A percentile compares a stretch with the other conserved stretches of the same genome.
phyloP scores from a whole-genome alignment of 2,797 vertebrate genomes.

The Danio jaintianensis region DNA sequence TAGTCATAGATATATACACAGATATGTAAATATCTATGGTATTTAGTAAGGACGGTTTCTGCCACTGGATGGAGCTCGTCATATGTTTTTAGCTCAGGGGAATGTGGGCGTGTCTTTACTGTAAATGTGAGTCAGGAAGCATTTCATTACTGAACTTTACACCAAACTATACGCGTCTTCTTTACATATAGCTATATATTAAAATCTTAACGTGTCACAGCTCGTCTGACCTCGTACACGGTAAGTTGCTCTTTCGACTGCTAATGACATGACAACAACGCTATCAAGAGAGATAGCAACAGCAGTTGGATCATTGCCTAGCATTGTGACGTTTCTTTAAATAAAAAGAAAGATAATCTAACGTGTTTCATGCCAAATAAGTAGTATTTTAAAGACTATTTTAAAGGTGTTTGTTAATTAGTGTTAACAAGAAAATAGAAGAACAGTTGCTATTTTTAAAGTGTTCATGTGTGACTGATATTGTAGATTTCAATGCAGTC shows the following conservation, averaged over 20 bases:
- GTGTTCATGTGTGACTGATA: background rate
- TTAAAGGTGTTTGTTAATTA: no score
- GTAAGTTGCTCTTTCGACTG: background rate
- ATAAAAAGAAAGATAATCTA: no score
- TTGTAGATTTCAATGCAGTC: background rate
- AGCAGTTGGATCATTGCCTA: background rate
- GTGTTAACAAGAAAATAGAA: background rate
- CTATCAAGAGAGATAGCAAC: background rate
- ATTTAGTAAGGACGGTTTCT: background rate
- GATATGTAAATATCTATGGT: no score
- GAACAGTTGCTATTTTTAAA: no score
- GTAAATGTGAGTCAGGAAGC: background rate
- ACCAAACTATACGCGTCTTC: background rate
- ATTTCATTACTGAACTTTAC: background rate
- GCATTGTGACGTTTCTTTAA: no score
- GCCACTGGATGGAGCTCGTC: conserved; percentile 2
- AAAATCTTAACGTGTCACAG: background rate
- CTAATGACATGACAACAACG: background rate
- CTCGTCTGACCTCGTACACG: background rate
- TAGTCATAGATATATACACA: no score
- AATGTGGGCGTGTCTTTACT: conserved; percentile 19
- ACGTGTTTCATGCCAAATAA: no score
- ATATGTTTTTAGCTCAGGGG: background rate
- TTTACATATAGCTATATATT: background rate
- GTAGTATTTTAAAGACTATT: no score